phyloP scores from a whole-genome alignment of 2,113 vertebrate species.

The Platichthys flesus region DNA sequence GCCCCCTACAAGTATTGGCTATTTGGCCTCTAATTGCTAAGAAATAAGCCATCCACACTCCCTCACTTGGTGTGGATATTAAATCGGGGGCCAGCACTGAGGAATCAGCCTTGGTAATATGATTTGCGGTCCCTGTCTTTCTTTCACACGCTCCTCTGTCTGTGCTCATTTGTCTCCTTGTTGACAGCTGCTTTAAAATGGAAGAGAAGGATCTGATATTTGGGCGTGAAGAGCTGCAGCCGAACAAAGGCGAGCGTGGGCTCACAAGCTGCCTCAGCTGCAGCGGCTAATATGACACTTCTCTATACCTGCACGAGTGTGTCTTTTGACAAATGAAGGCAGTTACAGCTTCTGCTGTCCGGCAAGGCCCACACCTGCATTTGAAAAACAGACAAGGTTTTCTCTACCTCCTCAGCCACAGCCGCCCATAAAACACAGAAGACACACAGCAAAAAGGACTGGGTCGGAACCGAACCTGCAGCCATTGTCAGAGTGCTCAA shows the following conservation, averaged over 20 bases:
- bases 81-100: slow-evolving; percentile 52
- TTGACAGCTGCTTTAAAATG: slow-evolving; percentile 71
- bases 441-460: not conserved
- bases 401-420: not conserved
- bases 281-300: slow-evolving; percentile 70
- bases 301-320: slow-evolving; percentile 60
- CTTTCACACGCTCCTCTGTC: slow-evolving; percentile 36
- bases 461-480: not conserved
- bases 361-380: slow-evolving; percentile 25
- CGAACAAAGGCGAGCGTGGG: slow-evolving; percentile 55
- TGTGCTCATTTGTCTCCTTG: slow-evolving; percentile 54
- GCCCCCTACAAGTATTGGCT: slow-evolving; percentile 44
- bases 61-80: slow-evolving; percentile 55
- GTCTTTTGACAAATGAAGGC: slow-evolving; percentile 77
- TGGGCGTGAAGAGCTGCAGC: slow-evolving; percentile 42
- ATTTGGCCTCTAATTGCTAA: slow-evolving; percentile 75
- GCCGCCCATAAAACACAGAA: too few species aligned
- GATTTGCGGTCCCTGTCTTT: slow-evolving; percentile 59
- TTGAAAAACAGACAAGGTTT: slow-evolving; percentile 27
- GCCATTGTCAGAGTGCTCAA: too few species aligned
- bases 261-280: slow-evolving; percentile 65
- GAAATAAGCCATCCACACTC: slow-evolving; percentile 72
- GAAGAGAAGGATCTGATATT: slow-evolving; percentile 58
- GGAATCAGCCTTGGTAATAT: slow-evolving; percentile 54
- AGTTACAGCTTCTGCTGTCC: slow-evolving; percentile 68